Conservation (phyloP, 2,797 vertebrate species). For the Gallirallus australis region DNA sequence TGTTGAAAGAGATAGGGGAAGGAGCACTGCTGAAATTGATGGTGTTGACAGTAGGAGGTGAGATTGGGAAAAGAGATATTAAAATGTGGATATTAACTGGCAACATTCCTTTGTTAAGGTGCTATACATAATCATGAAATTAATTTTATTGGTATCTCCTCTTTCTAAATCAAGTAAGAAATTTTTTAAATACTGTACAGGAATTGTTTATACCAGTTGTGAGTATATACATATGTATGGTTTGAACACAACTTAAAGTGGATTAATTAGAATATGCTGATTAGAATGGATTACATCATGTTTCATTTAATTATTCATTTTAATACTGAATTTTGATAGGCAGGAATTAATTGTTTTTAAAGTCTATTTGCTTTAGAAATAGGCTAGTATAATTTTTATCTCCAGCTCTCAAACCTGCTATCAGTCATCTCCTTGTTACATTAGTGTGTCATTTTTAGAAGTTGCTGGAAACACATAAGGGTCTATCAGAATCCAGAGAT, state of each 20-base stretch:
- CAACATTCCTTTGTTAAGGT: constrained; percentile 11
- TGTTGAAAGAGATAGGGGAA: constrained; percentile 78
- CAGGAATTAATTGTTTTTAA: constrained; percentile 9
- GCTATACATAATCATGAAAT: not conserved
- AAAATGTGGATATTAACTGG: constrained; percentile 54
- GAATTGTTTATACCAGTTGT: not conserved
- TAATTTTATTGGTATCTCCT: not conserved
- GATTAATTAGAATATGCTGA: not conserved
- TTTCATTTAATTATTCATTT: constrained; percentile 21
- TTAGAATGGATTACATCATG: not conserved
- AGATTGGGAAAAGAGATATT: constrained; percentile 72
- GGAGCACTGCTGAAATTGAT: constrained; percentile 75
- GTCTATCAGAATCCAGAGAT: not conserved
- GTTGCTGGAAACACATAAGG: not conserved
- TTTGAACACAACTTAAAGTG: not conserved
- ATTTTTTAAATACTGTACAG: not conserved
- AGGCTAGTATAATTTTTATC: not conserved
- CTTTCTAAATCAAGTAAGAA: not conserved
- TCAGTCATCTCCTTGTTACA: not conserved
- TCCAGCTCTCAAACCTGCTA: not conserved
- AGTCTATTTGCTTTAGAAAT: not conserved
- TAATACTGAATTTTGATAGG: not conserved
- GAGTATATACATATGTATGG: not conserved
- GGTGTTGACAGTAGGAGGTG: constrained; percentile 78
- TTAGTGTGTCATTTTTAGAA: constrained; percentile 6